These are phyloP conservation scores for Syrista parreyssii DNA, from an alignment of 2,888 invertebrate genomes.

Conservation along the genomic window DNA sequence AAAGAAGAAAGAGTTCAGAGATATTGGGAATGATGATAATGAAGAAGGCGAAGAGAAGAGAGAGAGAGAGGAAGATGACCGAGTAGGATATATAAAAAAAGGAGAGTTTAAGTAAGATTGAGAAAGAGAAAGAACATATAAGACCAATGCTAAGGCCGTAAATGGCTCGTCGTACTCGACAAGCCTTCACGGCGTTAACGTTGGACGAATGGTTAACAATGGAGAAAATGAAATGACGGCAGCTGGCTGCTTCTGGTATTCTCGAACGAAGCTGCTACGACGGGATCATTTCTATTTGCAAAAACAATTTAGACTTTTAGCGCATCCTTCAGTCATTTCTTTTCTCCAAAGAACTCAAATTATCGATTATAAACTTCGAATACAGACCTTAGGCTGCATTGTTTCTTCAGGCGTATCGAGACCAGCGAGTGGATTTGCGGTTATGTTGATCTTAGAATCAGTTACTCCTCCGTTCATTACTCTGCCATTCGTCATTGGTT, in stretches of 20 bases:
- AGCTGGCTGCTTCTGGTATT: not conserved
- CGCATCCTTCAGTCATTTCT: not conserved
- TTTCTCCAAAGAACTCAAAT: constrained; percentile 2
- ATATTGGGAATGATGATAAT: not conserved
- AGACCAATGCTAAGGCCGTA: constrained; percentile 40
- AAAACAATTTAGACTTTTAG: not conserved
- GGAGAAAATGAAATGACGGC: constrained; percentile 7
- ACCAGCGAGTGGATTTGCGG: constrained; percentile 80
- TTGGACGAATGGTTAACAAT: not conserved
- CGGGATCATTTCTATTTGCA: not conserved
- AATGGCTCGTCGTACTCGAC: constrained; percentile 15
- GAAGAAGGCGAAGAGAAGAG: constrained; percentile 41
- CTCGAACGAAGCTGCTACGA: not conserved
- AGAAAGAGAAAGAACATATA: constrained; percentile 18
- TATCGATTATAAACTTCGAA: constrained; percentile 14
- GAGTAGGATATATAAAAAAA: constrained; percentile 32
- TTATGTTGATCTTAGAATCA: constrained; percentile 76
- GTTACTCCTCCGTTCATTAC: constrained; percentile 63
- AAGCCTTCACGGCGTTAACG: not conserved
- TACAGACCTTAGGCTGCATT: constrained; percentile 64
- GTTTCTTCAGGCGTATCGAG: constrained; percentile 73
- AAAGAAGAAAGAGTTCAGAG: constrained; percentile 39
- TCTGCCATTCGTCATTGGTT: constrained; percentile 62
- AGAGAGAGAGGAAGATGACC: constrained; percentile 23
- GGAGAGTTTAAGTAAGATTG: constrained; percentile 31